These are phyloP conservation scores for Drosophila bipectinata DNA, from an alignment of 1,140 invertebrate species.

Conservation along the genomic window DNA sequence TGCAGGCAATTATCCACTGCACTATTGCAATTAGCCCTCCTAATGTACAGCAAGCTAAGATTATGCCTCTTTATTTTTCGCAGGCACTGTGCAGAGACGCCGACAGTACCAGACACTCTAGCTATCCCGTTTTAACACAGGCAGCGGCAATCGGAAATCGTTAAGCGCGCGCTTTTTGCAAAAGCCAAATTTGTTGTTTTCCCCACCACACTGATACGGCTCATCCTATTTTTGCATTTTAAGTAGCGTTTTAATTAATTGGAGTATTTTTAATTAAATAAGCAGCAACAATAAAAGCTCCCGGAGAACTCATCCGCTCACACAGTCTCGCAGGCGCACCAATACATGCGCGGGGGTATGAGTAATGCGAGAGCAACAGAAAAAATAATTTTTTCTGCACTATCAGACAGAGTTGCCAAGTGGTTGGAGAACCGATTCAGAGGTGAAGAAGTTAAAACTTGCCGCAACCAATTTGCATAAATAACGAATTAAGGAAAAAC, in stretches of 20 bases:
- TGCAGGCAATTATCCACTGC: slow-evolving; percentile 47
- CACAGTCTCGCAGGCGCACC: slow-evolving; percentile 11
- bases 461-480: slow-evolving; percentile 52
- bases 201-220: slow-evolving; percentile 8
- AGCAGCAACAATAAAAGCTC: slow-evolving; percentile 52
- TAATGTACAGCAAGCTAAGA: slow-evolving; percentile 18
- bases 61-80: slow-evolving; percentile 51
- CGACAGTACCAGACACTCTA: slow-evolving; percentile 42
- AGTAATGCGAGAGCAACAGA: slow-evolving; percentile 72
- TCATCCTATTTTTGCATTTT: slow-evolving; percentile 42
- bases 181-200: slow-evolving; percentile 28
- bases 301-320: slow-evolving; percentile 34
- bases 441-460: slow-evolving; percentile 29
- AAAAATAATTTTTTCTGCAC: slow-evolving; percentile 46
- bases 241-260: slow-evolving; percentile 65
- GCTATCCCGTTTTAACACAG: slow-evolving; percentile 75
- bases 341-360: slow-evolving; percentile 69
- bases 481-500: slow-evolving; percentile 27
- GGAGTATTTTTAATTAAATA: slow-evolving; percentile 75
- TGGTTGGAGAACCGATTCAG: slow-evolving; percentile 26
- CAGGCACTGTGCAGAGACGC: slow-evolving; percentile 50
- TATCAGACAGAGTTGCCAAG: slow-evolving; percentile 71
- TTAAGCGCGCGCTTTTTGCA: slow-evolving; percentile 68
- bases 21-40: slow-evolving; percentile 45
- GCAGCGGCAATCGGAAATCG: slow-evolving; percentile 28